Base-by-base conservation (phyloP, 1,140 invertebrate species). In the Hycleus phaleratus region DNA sequence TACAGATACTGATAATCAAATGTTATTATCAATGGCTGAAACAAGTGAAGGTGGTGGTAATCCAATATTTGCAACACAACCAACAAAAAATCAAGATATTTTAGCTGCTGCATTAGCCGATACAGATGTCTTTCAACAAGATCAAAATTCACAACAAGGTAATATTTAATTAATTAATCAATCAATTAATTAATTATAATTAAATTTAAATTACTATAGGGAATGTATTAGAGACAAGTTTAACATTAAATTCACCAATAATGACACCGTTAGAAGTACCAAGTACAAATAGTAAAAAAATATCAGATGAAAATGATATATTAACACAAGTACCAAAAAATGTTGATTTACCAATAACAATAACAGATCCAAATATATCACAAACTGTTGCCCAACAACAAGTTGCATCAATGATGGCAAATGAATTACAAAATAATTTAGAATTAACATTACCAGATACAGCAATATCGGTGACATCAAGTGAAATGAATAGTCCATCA, bases 211-310 rank as follows among this genome's bases (percentile, higher is more conserved):
- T 18, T 18, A 18, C 18, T 18, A 18, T 18, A 18, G 77, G 78
- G 53, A 76, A 78, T 42, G 85, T 87, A 0, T 76, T 83, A 1
- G 87, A 88, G 67, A 90, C 87, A 0, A 88, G 85, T 43, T 64
- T 81, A 32, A 82, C 86, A 1, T 73, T 89, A 8, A 85, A 86
- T 70, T 85, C 87, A 67, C 86, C 88, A 0, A 90, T 90, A 6
- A 90, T 90, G 88, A 86, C 86, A 0, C 85, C 87, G 0, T 70
- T 88, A 8, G 87, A 89, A 69, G 78, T 85, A 4, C 86, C 87
- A 0, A 81, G 79, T 24, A 82, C 77, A 54, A 75, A 78, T 8
- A 78, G 71, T 26, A 73, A 77, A 10, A 76, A 78, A 45, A 68
- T 73, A 3, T 51, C 69, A 11, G 69, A 65, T 10, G 64, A 66